A percentile compares a stretch with the other conserved stretches of the same genome.
These are phyloP conservation scores for Drosophila albomicans DNA, from an alignment of 1,140 invertebrate species.

Conservation along the genomic window DNA sequence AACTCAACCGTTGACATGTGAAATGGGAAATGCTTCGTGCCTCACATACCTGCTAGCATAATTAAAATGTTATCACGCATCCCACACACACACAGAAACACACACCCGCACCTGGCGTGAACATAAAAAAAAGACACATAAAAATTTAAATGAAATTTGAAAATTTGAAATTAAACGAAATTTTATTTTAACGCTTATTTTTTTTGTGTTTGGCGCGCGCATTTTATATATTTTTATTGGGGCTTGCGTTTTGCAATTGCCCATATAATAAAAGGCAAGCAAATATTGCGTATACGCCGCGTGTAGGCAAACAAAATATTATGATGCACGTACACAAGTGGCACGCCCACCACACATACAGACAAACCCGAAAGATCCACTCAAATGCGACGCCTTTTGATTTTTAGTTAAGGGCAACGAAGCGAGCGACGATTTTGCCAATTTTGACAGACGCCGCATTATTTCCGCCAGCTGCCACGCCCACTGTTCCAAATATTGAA, in stretches of 20 bases:
- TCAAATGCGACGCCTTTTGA: constrained; percentile 67
- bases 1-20: background rate
- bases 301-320: constrained; percentile 70
- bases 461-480: constrained; percentile 76
- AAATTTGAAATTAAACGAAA: constrained; percentile 79
- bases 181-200: constrained; percentile 73
- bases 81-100: background rate
- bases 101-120: constrained; percentile 71
- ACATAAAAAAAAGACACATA: constrained; percentile 38
- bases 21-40: background rate
- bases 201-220: background rate
- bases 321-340: constrained; percentile 67
- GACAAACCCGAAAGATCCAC: constrained; percentile 17
- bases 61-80: constrained; percentile 73
- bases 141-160: constrained; percentile 68
- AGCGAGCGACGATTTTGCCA: constrained; percentile 73
- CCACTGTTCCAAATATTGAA: constrained; percentile 72
- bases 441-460: constrained; percentile 79
- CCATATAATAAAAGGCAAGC: constrained; percentile 68
- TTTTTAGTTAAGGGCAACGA: constrained; percentile 75
- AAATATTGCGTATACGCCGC: constrained; percentile 74
- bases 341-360: constrained; percentile 31
- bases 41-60: constrained; percentile 15
- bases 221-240: constrained; percentile 60
- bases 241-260: constrained; percentile 59